phyloP scores from a whole-genome alignment of 92 coral and sea anemone species.

The Palythoa caribaeorum region DNA sequence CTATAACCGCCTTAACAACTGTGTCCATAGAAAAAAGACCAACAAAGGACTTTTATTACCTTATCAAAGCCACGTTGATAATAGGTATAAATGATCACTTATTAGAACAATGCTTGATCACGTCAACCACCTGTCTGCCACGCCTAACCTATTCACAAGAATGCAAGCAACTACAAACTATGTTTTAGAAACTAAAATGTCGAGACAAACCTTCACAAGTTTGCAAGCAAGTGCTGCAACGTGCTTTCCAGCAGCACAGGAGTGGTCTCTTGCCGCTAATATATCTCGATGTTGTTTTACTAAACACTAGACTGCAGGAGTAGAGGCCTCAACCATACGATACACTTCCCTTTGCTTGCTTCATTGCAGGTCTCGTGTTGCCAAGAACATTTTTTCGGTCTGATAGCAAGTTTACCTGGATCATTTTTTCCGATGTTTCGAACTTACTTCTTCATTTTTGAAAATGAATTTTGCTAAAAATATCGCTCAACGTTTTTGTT shows the following conservation, averaged over 20 bases:
- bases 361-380: conserved; percentile 70
- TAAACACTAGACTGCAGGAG: conserved; percentile 52
- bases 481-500: too few relatives aligned
- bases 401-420: conserved; percentile 43
- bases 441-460: conserved; percentile 62
- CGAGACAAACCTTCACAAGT: conserved; percentile 19
- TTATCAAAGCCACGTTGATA: too few relatives aligned
- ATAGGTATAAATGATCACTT: too few relatives aligned
- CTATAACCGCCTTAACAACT: too few relatives aligned
- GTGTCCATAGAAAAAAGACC: too few relatives aligned
- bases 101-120: too few relatives aligned
- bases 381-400: conserved; percentile 53
- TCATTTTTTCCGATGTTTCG: conserved; percentile 59
- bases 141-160: too few relatives aligned
- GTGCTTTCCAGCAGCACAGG: conserved; percentile 65
- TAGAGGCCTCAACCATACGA: conserved; percentile 56
- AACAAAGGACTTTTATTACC: too few relatives aligned
- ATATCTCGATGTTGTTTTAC: conserved; percentile 58
- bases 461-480: conserved; percentile 44
- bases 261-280: conserved; percentile 61
- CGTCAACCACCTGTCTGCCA: too few relatives aligned
- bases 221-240: conserved; percentile 51
- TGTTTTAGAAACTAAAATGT: too few relatives aligned
- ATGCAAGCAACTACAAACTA: too few relatives aligned
- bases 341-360: conserved; percentile 51